Conservation (phyloP, 2,113 vertebrate species). For the Aegotheles bennettii region DNA sequence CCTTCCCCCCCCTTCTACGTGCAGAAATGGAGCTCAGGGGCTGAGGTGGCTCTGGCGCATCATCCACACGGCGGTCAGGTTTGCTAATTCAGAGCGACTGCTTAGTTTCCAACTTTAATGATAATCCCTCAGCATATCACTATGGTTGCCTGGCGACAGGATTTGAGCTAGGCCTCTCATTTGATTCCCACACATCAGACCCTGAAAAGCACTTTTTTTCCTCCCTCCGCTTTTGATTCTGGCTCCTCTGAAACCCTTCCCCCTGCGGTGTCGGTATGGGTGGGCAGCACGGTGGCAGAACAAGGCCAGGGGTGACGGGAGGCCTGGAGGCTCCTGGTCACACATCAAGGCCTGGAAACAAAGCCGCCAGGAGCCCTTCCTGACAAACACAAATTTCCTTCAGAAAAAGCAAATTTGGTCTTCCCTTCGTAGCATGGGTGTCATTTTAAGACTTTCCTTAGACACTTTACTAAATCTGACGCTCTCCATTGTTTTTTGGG, state of each 20-base stretch:
- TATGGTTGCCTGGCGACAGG: constrained; percentile 98
- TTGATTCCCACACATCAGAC: constrained; percentile 99
- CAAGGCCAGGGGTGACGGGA: constrained; percentile 84
- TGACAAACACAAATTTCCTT: constrained; percentile 93
- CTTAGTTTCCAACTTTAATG: constrained; percentile 98
- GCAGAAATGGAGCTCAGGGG: constrained; percentile 45
- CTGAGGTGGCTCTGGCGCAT: constrained; percentile 64
- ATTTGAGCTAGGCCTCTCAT: constrained; percentile 99
- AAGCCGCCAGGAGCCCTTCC: constrained; percentile 89
- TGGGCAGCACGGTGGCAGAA: constrained; percentile 88
- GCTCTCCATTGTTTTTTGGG: constrained; percentile 72
- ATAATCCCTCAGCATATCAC: constrained; percentile 97
- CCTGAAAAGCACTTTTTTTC: constrained; percentile 97
- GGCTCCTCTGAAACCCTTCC: constrained; percentile 96
- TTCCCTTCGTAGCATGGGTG: constrained; percentile 77
- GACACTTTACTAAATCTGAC: constrained; percentile 82
- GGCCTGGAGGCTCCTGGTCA: constrained; percentile 87
- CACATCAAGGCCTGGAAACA: constrained; percentile 99
- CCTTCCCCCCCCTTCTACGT: background rate
- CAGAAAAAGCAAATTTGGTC: constrained; percentile 89
- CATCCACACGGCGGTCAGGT: constrained; percentile 76
- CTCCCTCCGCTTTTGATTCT: constrained; percentile 97
- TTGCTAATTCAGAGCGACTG: constrained; percentile 88
- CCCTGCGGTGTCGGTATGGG: constrained; percentile 96
- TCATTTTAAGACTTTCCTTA: constrained; percentile 77